Evolutionary conservation across 2,888 invertebrate species (phyloP).

Genomic region (Bruchidius siliquastri): DNA sequence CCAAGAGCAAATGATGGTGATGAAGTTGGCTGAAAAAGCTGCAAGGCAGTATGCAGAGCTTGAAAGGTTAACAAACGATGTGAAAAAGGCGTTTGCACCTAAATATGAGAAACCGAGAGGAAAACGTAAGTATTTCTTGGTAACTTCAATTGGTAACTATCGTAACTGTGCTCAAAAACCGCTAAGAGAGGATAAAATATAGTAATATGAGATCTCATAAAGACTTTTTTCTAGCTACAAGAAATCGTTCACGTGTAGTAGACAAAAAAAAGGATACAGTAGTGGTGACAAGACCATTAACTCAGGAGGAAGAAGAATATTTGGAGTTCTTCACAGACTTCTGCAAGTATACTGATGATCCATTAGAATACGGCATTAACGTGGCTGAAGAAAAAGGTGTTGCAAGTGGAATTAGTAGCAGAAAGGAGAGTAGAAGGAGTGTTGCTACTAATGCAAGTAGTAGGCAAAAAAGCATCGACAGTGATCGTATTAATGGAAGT

Average conservation of each 20-base stretch:
- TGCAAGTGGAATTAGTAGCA: neutral
- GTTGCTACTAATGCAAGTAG: neutral
- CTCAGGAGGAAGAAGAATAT: slow-evolving; percentile 35
- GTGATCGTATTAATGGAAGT: neutral
- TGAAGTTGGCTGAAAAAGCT: slow-evolving; percentile 54
- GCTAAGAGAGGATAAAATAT: no score
- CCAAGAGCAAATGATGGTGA: slow-evolving; percentile 49
- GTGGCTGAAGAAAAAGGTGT: slow-evolving; percentile 3
- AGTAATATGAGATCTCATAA: no score
- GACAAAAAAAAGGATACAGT: slow-evolving; percentile 28
- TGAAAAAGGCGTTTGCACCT: slow-evolving; percentile 48
- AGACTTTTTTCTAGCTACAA: slow-evolving; percentile 8
- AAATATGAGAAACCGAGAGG: slow-evolving; percentile 26
- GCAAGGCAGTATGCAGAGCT: slow-evolving; percentile 55
- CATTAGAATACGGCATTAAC: slow-evolving; percentile 31
- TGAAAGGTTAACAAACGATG: slow-evolving; percentile 47
- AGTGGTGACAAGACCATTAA: slow-evolving; percentile 30
- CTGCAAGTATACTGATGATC: slow-evolving; percentile 33
- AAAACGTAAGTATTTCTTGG: slow-evolving; percentile 15
- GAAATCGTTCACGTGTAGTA: slow-evolving; percentile 36
- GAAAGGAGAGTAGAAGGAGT: neutral
- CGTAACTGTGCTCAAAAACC: no score
- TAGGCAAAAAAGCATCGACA: neutral
- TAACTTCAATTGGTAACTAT: no score
- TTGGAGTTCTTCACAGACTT: slow-evolving; percentile 39